A percentile compares a stretch with the other conserved stretches of the same genome.
Evolutionary conservation across 2,797 vertebrate species (phyloP).

Genomic region (Dromococcyx pavoninus): DNA sequence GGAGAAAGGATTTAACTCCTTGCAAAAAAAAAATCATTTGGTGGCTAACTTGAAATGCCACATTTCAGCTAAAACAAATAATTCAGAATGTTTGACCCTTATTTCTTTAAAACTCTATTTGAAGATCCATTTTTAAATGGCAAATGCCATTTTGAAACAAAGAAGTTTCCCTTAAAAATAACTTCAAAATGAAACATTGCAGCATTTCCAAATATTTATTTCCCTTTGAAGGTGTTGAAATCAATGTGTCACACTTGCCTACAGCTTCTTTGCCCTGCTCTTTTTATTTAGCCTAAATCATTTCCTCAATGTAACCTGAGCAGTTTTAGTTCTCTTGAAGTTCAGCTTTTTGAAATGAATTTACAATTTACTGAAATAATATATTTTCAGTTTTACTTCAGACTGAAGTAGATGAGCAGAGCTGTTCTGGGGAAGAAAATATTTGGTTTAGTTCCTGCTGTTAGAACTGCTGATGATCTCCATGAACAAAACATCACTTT

Average conservation of each 20-base stretch:
- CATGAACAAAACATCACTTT: constrained; percentile 28
- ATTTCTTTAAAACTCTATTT: background rate
- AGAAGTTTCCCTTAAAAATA: background rate
- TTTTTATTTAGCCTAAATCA: background rate
- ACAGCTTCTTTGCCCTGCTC: constrained; percentile 9
- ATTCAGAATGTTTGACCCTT: background rate
- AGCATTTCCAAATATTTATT: constrained; percentile 40
- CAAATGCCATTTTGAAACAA: background rate
- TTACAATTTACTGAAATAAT: constrained; percentile 5
- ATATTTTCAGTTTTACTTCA: background rate
- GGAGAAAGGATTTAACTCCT: background rate
- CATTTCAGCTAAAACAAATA: background rate
- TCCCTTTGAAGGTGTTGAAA: constrained; percentile 21
- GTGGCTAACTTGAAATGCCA: background rate
- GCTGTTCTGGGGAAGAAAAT: constrained; percentile 16
- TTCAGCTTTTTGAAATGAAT: constrained; percentile 7
- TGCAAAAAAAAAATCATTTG: background rate
- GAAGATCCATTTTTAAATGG: background rate
- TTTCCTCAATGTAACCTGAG: background rate
- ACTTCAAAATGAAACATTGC: constrained; percentile 3
- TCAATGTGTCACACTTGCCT: background rate
- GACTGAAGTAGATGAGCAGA: constrained; percentile 20
- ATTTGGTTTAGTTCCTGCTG: constrained; percentile 14
- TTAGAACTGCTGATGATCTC: constrained; percentile 9
- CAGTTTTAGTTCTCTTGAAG: constrained; percentile 5